Conservation (phyloP, 2,888 invertebrate genomes). For the Lasioglossum lativentre region DNA sequence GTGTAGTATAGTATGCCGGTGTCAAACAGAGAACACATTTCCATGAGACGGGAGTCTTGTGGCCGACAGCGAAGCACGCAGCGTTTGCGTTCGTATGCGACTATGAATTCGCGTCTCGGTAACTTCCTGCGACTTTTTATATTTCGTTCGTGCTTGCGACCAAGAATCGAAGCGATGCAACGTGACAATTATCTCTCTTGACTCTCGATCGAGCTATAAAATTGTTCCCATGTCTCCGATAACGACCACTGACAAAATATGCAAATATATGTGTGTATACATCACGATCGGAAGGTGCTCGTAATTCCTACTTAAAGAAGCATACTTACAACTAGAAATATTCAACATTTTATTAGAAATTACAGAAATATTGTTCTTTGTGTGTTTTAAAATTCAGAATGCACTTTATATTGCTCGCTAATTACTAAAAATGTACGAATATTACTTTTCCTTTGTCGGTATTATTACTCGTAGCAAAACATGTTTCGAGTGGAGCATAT, state of each 20-base stretch:
- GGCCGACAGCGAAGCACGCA: constrained; percentile 20
- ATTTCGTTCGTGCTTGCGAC: neutral
- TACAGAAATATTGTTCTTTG: too few relatives aligned
- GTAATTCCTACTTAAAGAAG: too few relatives aligned
- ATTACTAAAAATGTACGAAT: too few relatives aligned
- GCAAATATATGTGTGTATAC: neutral
- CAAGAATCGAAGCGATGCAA: neutral
- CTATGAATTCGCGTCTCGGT: constrained; percentile 26
- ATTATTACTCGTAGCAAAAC: too few relatives aligned
- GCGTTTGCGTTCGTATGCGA: constrained; percentile 9
- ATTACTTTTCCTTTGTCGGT: too few relatives aligned
- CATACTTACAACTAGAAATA: too few relatives aligned
- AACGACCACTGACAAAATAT: neutral
- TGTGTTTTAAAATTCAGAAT: too few relatives aligned
- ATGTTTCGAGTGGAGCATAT: too few relatives aligned
- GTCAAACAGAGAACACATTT: constrained; percentile 53
- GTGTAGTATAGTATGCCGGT: constrained; percentile 17
- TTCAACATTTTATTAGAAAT: too few relatives aligned
- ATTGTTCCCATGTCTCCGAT: neutral
- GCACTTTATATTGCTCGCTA: too few relatives aligned
- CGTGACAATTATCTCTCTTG: neutral
- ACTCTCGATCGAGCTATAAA: neutral
- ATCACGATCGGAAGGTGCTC: too few relatives aligned
- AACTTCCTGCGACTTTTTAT: constrained; percentile 22
- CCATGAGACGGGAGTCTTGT: constrained; percentile 32